Evolutionary conservation across 2,888 invertebrate species (phyloP).

Genomic region (Eupeodes luniger): DNA sequence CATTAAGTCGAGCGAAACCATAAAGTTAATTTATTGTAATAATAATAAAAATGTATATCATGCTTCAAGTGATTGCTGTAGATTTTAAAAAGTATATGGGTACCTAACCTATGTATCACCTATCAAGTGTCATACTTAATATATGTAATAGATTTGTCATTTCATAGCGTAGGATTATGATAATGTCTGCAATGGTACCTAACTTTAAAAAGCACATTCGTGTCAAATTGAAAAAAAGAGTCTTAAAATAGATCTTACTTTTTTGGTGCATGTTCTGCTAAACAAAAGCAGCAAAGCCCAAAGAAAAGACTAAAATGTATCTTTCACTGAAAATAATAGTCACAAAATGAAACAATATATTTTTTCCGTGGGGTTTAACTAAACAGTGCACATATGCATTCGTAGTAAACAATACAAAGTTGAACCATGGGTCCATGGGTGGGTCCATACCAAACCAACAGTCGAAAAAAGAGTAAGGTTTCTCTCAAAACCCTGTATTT

Average conservation of each 20-base stretch:
- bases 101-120: conserved; percentile 2
- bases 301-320: conserved; percentile 56
- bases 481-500: not conserved
- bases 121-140: conserved; percentile 49
- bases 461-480: not conserved
- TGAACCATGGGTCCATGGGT: conserved; percentile 21
- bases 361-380: conserved; percentile 37
- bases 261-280: conserved; percentile 39
- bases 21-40: conserved; percentile 31
- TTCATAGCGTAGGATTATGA: conserved; percentile 35
- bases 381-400: conserved; percentile 23
- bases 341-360: conserved; percentile 46
- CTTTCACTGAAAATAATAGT: conserved; percentile 38
- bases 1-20: conserved; percentile 18
- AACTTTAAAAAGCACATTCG: not conserved
- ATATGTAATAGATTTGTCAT: conserved; percentile 45
- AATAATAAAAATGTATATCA: conserved; percentile 18
- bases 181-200: conserved; percentile 7
- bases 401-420: conserved; percentile 45
- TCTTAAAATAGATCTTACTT: conserved; percentile 19
- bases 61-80: conserved; percentile 4
- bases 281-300: conserved; percentile 50
- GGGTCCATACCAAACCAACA: not conserved
- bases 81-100: conserved; percentile 3
- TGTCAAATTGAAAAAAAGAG: not conserved